These are phyloP conservation scores for Gandaritis pyraliata DNA, from an alignment of 2,888 invertebrate species.

Conservation along the genomic window DNA sequence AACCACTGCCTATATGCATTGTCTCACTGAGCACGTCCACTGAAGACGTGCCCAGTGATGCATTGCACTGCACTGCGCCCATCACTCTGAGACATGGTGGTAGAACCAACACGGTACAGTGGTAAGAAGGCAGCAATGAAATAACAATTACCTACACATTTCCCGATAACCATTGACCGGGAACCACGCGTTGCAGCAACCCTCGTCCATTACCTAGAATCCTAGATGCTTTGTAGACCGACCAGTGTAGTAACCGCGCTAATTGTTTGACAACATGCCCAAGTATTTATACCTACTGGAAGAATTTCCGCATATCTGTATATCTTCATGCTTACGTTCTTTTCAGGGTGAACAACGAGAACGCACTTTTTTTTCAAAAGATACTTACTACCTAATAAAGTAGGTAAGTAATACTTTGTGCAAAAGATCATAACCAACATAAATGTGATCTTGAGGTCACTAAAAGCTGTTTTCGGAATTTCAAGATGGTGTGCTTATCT, in stretches of 20 bases:
- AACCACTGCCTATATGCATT: too few species aligned
- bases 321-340: slow-evolving; percentile 10
- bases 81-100: too few species aligned
- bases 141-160: slow-evolving; percentile 18
- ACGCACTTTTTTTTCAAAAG: neutral
- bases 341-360: slow-evolving; percentile 5
- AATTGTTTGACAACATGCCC: slow-evolving; percentile 43
- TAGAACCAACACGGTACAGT: too few species aligned
- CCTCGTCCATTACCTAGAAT: slow-evolving; percentile 32
- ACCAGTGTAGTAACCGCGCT: slow-evolving; percentile 55
- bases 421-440: too few species aligned
- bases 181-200: slow-evolving; percentile 43
- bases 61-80: too few species aligned
- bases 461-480: too few species aligned
- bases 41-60: too few species aligned
- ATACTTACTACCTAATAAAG: too few species aligned
- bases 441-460: too few species aligned
- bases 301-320: slow-evolving; percentile 5
- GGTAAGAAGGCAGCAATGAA: neutral
- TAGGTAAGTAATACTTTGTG: too few species aligned
- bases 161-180: slow-evolving; percentile 50
- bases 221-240: slow-evolving; percentile 53
- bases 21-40: too few species aligned
- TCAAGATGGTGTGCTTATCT: too few species aligned
- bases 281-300: neutral